Evolutionary conservation across 2,888 invertebrate genomes (phyloP).

Genomic region (Thalpophila matura): DNA sequence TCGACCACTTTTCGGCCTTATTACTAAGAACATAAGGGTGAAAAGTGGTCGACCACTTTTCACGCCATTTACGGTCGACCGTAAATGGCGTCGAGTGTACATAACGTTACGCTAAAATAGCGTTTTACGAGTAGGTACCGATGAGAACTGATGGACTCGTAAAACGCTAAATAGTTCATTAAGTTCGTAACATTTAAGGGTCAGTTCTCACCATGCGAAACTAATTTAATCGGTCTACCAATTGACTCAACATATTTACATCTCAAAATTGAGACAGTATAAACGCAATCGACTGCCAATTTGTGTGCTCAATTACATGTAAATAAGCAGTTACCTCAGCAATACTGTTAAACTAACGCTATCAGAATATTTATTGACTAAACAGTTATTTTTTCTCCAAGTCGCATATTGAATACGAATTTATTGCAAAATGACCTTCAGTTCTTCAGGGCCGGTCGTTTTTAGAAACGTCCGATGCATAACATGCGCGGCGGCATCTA

Average conservation of each 20-base stretch:
- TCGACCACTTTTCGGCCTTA: too few species aligned
- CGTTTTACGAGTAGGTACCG: too few species aligned
- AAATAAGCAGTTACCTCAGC: constrained; percentile 38
- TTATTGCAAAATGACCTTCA: constrained; percentile 61
- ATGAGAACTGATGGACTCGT: too few species aligned
- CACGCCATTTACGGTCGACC: too few species aligned
- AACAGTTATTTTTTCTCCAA: constrained; percentile 65
- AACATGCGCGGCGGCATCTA: constrained; percentile 45
- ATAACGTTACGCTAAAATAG: too few species aligned
- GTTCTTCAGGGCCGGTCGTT: constrained; percentile 59
- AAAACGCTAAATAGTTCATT: too few species aligned
- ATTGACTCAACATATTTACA: too few species aligned
- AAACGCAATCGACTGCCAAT: constrained; percentile 11
- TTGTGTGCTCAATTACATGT: constrained; percentile 41
- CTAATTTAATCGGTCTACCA: background rate
- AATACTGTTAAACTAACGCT: constrained; percentile 58
- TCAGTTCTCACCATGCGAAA: too few species aligned
- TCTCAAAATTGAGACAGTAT: background rate
- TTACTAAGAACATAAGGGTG: too few species aligned
- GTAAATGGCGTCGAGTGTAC: too few species aligned
- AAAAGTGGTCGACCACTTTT: too few species aligned
- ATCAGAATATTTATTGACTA: constrained; percentile 63
- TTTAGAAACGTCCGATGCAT: constrained; percentile 61
- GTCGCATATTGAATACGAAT: constrained; percentile 66
- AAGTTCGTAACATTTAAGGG: too few species aligned